phyloP scores from a whole-genome alignment of 2,113 vertebrate genomes.

The Bothrops jararaca region DNA sequence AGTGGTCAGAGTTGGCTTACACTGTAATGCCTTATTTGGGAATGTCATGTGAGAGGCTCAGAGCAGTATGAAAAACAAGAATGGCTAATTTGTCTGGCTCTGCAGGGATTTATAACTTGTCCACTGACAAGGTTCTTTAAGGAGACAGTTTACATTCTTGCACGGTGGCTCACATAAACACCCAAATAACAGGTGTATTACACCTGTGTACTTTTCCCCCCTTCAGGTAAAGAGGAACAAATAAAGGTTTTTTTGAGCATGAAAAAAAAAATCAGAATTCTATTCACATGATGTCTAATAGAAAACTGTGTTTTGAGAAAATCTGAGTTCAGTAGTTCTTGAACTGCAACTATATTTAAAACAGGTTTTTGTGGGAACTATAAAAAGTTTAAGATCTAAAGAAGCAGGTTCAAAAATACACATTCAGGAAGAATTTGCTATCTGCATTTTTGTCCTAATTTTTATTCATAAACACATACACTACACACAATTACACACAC shows the following conservation, averaged over 20 bases:
- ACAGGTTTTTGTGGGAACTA: neutral
- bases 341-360: constrained; percentile 16
- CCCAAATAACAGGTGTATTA: constrained; percentile 63
- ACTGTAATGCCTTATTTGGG: constrained; percentile 96
- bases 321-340: neutral
- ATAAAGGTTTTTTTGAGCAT: constrained; percentile 43
- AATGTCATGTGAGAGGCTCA: constrained; percentile 97
- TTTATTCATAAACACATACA: neutral
- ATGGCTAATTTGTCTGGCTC: constrained; percentile 85
- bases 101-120: constrained; percentile 83
- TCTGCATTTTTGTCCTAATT: neutral
- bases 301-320: constrained; percentile 6
- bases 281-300: constrained; percentile 34
- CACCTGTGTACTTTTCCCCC: constrained; percentile 57
- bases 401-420: neutral
- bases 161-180: constrained; percentile 60
- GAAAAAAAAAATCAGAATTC: constrained; percentile 42
- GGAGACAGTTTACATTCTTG: constrained; percentile 73
- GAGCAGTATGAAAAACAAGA: constrained; percentile 84
- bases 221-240: constrained; percentile 59
- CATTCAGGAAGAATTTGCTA: neutral
- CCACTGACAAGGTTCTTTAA: constrained; percentile 78
- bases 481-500: too few species aligned
- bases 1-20: constrained; percentile 88
- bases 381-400: neutral